Evolutionary conservation across 2,888 invertebrate genomes (phyloP).

Genomic region (Heliconius cydno): DNA sequence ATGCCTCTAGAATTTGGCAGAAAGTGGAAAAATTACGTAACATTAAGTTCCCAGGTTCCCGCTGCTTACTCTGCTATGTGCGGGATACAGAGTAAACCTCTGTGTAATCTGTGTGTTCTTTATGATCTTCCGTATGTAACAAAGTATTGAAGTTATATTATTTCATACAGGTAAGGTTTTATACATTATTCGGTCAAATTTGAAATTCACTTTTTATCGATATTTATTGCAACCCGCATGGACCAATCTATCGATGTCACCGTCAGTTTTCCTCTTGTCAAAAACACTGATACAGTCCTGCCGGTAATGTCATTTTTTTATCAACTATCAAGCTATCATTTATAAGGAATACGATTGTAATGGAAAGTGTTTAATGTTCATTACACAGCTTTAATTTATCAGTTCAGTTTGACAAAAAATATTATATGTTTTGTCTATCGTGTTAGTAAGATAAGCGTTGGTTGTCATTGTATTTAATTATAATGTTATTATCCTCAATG

Average conservation of each 20-base stretch:
- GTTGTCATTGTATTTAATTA: not conserved
- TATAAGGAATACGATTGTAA: not conserved
- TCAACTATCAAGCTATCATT: not conserved
- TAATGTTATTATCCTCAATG: slow-evolving; percentile 20
- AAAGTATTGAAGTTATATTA: too few species aligned
- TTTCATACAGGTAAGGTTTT: too few species aligned
- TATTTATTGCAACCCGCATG: not conserved
- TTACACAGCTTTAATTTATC: not conserved
- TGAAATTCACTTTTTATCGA: not conserved
- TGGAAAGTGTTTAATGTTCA: not conserved
- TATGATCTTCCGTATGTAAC: too few species aligned
- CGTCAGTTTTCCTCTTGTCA: not conserved
- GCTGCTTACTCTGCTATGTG: too few species aligned
- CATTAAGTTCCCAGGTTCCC: too few species aligned
- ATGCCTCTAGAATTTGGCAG: too few species aligned
- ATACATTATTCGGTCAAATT: too few species aligned
- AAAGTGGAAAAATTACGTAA: too few species aligned
- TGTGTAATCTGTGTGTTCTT: too few species aligned
- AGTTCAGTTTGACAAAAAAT: not conserved
- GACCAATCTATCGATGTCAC: not conserved
- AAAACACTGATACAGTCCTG: not conserved
- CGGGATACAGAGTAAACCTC: too few species aligned
- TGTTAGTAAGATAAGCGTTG: slow-evolving; percentile 4
- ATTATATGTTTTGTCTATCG: not conserved
- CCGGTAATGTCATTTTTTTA: not conserved